Conservation (phyloP, 2,797 vertebrate genomes). For the Argya squamiceps region DNA sequence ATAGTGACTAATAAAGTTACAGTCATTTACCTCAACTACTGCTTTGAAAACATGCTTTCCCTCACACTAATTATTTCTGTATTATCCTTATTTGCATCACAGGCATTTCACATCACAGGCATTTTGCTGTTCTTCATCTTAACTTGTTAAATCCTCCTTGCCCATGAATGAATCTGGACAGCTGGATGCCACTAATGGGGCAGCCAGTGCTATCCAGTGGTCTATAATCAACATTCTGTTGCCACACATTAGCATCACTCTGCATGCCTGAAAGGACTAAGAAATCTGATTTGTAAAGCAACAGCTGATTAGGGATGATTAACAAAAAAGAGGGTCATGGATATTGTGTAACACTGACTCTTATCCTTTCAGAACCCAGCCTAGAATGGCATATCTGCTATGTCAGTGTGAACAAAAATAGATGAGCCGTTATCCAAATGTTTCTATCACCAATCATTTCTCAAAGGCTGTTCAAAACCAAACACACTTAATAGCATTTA, state of each 20-base stretch:
- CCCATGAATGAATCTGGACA: constrained; percentile 34
- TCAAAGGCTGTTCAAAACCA: background rate
- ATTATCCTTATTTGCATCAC: constrained; percentile 16
- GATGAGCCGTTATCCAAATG: background rate
- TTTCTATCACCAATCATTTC: background rate
- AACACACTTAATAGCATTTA: background rate
- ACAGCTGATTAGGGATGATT: constrained; percentile 45
- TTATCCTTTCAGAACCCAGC: background rate
- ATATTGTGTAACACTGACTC: background rate
- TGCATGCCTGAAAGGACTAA: constrained; percentile 17
- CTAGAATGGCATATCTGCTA: background rate
- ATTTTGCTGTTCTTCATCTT: constrained; percentile 20
- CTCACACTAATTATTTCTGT: constrained; percentile 15
- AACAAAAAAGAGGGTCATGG: constrained; percentile 9
- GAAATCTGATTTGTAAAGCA: constrained; percentile 49
- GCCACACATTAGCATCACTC: background rate
- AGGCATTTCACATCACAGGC: constrained; percentile 19
- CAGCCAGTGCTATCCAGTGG: constrained; percentile 7
- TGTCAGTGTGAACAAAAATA: background rate
- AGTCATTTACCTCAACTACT: background rate
- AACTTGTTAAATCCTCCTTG: constrained; percentile 32
- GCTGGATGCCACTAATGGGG: constrained; percentile 21
- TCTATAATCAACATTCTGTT: constrained; percentile 44
- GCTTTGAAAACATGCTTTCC: constrained; percentile 5
- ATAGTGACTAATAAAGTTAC: background rate